Conservation (phyloP, 1,140 invertebrate genomes). For the Ylistrum balloti region DNA sequence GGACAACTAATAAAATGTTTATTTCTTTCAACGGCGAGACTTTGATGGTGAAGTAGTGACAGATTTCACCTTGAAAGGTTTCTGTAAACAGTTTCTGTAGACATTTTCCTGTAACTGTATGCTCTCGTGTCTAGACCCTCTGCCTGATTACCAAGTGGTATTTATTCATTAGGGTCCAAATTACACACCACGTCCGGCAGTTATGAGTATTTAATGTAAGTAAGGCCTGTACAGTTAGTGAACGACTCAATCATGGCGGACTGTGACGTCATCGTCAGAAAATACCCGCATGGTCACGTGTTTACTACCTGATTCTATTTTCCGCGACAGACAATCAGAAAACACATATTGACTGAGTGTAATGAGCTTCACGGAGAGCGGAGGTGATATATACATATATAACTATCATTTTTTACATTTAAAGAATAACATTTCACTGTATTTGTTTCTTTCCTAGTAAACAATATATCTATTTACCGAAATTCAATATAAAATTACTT, state of each 20-base stretch:
- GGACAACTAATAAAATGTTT: too few species aligned
- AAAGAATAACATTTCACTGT: too few species aligned
- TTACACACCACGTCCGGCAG: not conserved
- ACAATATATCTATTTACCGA: too few species aligned
- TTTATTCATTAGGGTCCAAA: constrained; percentile 25
- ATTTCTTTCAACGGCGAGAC: too few species aligned
- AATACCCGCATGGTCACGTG: not conserved
- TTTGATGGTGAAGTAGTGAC: not conserved
- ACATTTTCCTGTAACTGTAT: not conserved
- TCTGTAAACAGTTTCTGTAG: not conserved
- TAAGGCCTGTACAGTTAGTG: not conserved
- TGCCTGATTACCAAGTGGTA: not conserved
- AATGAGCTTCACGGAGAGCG: not conserved
- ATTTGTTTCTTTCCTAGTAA: too few species aligned
- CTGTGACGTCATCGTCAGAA: not conserved
- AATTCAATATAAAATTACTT: too few species aligned
- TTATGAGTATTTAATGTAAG: constrained; percentile 40
- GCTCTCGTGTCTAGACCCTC: constrained; percentile 4
- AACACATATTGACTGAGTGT: not conserved
- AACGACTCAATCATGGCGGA: not conserved
- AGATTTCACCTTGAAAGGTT: not conserved
- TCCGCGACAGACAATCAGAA: not conserved
- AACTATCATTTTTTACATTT: too few species aligned
- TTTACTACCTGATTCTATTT: not conserved
- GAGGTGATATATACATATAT: too few species aligned